Percentiles rank a stretch among this genome's conserved stretches.
Conservation (phyloP, 2,113 vertebrate genomes). For the Callithrix jacchus region DNA sequence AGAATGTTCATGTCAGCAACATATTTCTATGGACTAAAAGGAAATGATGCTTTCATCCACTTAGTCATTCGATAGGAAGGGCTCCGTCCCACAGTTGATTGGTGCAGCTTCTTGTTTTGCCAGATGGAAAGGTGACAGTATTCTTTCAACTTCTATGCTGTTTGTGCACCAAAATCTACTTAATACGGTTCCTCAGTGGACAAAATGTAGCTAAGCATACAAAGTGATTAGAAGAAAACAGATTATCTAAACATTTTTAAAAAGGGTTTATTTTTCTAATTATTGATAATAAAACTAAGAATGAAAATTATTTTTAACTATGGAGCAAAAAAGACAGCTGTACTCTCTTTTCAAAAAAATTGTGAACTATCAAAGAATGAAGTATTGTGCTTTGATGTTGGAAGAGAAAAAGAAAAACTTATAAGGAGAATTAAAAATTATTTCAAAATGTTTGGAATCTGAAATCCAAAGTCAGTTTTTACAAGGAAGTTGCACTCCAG, state of each 20-base stretch:
- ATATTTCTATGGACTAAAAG: not conserved
- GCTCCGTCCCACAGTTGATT: fast-evolving
- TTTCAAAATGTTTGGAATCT: not conserved
- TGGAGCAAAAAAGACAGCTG: not conserved
- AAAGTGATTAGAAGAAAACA: not conserved
- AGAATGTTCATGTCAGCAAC: too few relatives aligned
- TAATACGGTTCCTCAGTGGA: not conserved
- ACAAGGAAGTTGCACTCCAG: not conserved
- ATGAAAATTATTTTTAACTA: not conserved
- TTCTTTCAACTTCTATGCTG: not conserved
- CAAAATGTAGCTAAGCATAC: not conserved
- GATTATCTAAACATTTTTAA: not conserved
- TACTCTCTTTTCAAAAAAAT: not conserved
- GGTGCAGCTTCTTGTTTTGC: fast-evolving
- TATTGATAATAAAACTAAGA: not conserved
- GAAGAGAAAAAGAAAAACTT: not conserved
- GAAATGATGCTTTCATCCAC: fast-evolving
- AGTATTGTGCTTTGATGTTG: not conserved
- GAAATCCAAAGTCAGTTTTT: not conserved
- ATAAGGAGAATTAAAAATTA: not conserved
- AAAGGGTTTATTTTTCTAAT: not conserved
- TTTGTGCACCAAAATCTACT: not conserved
- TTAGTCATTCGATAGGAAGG: fast-evolving
- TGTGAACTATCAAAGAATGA: not conserved
- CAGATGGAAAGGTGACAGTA: fast-evolving